Conservation (phyloP, 1,140 invertebrate species). For the Macrocentrus cingulum region DNA sequence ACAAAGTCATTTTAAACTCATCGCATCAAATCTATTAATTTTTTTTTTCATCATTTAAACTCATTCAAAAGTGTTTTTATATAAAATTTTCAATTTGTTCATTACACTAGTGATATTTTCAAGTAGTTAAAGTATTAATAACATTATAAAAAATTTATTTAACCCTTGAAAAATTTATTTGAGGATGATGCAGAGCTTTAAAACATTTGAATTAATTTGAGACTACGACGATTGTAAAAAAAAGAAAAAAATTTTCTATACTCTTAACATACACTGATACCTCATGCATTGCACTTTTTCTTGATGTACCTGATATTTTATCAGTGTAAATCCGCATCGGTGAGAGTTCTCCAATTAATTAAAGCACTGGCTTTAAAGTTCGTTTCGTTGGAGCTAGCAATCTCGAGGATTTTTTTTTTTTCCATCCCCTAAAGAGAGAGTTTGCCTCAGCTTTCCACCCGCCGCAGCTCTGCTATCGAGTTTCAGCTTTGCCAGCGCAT, state of each 20-base stretch:
- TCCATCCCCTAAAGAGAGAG: conserved; percentile 12
- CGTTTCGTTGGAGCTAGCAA: conserved; percentile 1
- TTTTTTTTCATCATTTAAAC: too few relatives aligned
- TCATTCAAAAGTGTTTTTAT: too few relatives aligned
- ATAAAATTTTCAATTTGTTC: too few relatives aligned
- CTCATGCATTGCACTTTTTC: not conserved
- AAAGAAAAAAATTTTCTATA: not conserved
- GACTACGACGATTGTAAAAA: not conserved
- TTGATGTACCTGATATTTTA: not conserved
- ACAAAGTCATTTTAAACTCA: too few relatives aligned
- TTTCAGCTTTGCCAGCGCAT: conserved; percentile 48
- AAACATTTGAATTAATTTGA: not conserved
- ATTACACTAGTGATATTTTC: too few relatives aligned
- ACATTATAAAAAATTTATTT: not conserved
- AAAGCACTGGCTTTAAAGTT: conserved; percentile 11
- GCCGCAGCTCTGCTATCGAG: conserved; percentile 36
- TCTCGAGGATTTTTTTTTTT: not conserved
- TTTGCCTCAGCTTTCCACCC: not conserved
- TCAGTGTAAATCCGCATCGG: conserved; percentile 10
- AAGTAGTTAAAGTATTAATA: too few relatives aligned
- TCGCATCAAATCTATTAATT: too few relatives aligned
- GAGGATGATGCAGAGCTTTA: conserved; percentile 1
- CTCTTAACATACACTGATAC: not conserved
- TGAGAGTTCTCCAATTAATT: conserved; percentile 19
- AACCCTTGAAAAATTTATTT: conserved; percentile 11